Conservation (phyloP, 2,888 invertebrate species). For the Nebria salina region DNA sequence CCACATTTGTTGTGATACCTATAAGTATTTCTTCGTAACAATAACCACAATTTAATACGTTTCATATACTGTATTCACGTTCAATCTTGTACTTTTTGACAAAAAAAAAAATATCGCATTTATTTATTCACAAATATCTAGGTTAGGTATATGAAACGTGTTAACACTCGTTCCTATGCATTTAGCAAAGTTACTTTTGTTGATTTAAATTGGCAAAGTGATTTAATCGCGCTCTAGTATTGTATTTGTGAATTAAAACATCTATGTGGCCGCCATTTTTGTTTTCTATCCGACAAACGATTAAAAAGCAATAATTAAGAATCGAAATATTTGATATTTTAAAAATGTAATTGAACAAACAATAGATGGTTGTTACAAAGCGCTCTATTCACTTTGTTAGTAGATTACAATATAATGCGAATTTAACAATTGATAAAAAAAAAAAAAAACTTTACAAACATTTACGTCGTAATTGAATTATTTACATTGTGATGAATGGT, state of each 20-base stretch:
- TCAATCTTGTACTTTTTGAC: not conserved
- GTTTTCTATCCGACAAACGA: too few relatives aligned
- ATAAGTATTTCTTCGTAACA: not conserved
- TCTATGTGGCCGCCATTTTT: too few relatives aligned
- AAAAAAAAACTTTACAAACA: not conserved
- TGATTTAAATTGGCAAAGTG: not conserved
- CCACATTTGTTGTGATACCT: not conserved
- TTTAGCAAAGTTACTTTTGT: not conserved
- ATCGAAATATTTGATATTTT: too few relatives aligned
- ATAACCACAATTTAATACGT: not conserved
- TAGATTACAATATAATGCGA: not conserved
- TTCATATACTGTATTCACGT: not conserved
- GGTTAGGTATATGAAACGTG: not conserved
- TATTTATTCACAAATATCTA: not conserved
- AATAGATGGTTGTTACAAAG: too few relatives aligned
- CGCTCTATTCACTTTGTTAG: not conserved
- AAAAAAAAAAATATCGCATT: not conserved
- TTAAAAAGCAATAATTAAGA: too few relatives aligned
- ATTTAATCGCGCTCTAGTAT: not conserved
- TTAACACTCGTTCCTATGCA: not conserved
- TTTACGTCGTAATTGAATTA: not conserved
- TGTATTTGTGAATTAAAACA: too few relatives aligned
- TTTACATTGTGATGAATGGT: constrained; percentile 1
- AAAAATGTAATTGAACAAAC: too few relatives aligned
- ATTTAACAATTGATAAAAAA: not conserved